Evolutionary conservation across 2,888 invertebrate species (phyloP).

Genomic region (Agonopterix heracliana): DNA sequence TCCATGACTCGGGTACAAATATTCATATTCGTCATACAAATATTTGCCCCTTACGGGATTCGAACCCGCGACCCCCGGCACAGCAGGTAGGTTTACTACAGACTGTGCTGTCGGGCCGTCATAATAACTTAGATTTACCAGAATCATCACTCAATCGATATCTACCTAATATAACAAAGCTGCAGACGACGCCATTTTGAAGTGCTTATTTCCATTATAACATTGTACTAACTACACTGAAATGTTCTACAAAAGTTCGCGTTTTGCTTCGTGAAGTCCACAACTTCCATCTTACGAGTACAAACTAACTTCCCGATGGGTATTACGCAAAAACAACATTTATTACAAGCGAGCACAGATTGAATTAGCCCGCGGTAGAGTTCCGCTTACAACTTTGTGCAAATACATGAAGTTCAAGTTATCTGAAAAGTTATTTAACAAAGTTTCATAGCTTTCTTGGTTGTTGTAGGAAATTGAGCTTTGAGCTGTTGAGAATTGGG

Average conservation of each 20-base stretch:
- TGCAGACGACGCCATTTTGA: slow-evolving; percentile 74
- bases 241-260: slow-evolving; percentile 77
- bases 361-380: slow-evolving; percentile 68
- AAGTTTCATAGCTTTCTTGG: slow-evolving; percentile 75
- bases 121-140: slow-evolving; percentile 1
- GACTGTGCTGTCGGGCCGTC: no score
- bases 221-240: slow-evolving; percentile 77
- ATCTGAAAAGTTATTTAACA: slow-evolving; percentile 77
- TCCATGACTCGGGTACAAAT: no score
- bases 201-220: slow-evolving; percentile 77
- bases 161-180: slow-evolving; percentile 52
- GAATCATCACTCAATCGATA: slow-evolving; percentile 53
- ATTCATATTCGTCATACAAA: no score
- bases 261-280: slow-evolving; percentile 76
- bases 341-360: slow-evolving; percentile 73
- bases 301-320: slow-evolving; percentile 65
- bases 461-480: slow-evolving; percentile 55
- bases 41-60: no score
- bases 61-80: no score
- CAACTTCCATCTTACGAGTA: slow-evolving; percentile 62
- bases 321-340: slow-evolving; percentile 73
- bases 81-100: no score
- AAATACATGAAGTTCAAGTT: slow-evolving; percentile 74
- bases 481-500: slow-evolving; percentile 48
- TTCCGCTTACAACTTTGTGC: slow-evolving; percentile 71